Conservation (phyloP, 2,113 vertebrate genomes). For the Chinchilla lanigera region DNA sequence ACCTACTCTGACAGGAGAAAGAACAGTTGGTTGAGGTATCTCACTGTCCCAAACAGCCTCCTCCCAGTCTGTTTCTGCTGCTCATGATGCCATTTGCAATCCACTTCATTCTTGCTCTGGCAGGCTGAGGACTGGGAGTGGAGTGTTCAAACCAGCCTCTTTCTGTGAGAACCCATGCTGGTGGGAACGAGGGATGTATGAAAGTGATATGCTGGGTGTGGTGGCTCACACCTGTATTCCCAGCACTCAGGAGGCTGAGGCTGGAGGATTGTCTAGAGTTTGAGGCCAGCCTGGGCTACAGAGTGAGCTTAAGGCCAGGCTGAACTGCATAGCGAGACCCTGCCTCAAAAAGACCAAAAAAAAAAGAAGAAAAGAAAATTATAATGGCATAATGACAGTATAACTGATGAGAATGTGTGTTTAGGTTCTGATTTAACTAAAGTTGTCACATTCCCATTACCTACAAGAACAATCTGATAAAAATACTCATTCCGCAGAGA, state of each 20-base stretch:
- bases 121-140: not conserved
- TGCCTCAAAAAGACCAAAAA: too few species aligned
- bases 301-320: too few species aligned
- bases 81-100: not conserved
- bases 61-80: not conserved
- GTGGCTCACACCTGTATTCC: too few species aligned
- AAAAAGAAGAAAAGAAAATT: not conserved
- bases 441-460: not conserved
- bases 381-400: fast-evolving
- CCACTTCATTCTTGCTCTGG: not conserved
- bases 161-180: not conserved
- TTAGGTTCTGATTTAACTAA: not conserved
- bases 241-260: too few species aligned
- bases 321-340: too few species aligned
- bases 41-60: not conserved
- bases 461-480: not conserved
- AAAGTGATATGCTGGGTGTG: not conserved
- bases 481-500: not conserved
- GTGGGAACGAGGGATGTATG: not conserved
- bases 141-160: not conserved
- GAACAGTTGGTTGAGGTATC: not conserved
- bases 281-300: too few species aligned
- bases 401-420: not conserved
- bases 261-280: too few species aligned
- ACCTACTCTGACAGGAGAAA: not conserved